Conservation (phyloP, 2,113 vertebrate genomes). For the Mastomys natalensis region DNA sequence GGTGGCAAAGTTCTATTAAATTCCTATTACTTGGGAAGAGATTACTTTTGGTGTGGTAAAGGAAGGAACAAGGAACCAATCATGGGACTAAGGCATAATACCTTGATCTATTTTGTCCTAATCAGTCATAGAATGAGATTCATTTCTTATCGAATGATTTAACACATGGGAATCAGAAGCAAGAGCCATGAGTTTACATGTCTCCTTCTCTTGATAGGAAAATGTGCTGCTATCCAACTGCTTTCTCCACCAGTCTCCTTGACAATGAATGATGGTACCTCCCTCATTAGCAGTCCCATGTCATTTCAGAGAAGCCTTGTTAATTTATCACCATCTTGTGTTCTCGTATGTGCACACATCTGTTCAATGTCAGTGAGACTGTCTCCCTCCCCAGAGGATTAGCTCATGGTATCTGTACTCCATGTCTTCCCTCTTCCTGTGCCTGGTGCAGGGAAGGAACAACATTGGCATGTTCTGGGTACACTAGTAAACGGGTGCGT, state of each 20-base stretch:
- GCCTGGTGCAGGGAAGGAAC: neutral
- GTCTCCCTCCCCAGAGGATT: neutral
- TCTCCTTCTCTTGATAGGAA: neutral
- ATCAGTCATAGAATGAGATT: neutral
- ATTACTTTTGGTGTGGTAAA: neutral
- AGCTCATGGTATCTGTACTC: neutral
- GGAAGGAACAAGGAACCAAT: neutral
- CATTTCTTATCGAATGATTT: neutral
- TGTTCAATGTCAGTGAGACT: neutral
- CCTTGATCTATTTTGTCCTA: neutral
- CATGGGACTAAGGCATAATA: neutral
- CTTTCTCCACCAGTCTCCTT: neutral
- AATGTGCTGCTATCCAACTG: neutral
- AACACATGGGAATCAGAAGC: too few species aligned
- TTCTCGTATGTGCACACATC: fast-evolving
- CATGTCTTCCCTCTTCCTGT: neutral
- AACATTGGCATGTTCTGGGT: neutral
- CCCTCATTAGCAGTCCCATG: neutral
- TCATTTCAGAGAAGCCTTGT: neutral
- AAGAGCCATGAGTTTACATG: neutral
- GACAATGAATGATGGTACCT: neutral
- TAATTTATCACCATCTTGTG: neutral
- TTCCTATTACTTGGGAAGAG: neutral
- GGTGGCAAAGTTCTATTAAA: neutral
- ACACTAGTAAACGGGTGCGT: neutral